These are phyloP conservation scores for Eptatretus burgeri DNA, from an alignment of 2,113 vertebrate species.

Conservation along the genomic window DNA sequence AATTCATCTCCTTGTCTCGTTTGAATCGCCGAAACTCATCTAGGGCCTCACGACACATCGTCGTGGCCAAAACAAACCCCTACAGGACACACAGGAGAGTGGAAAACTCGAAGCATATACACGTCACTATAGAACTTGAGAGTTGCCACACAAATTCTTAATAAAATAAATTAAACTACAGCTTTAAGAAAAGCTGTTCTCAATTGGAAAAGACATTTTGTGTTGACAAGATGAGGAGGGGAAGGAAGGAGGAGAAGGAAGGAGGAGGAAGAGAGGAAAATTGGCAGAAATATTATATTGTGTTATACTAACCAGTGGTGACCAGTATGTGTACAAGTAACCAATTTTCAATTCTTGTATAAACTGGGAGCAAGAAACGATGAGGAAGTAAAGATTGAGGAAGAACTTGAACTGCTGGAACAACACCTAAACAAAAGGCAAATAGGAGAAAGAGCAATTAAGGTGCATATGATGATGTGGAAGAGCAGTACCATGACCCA, in stretches of 20 bases:
- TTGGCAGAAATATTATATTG: slow-evolving; percentile 3
- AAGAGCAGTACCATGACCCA: no score
- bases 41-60: slow-evolving; percentile 53
- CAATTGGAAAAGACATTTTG: background rate
- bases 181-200: background rate
- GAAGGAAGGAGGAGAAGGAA: no score
- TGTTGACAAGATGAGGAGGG: background rate
- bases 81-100: slow-evolving; percentile 13
- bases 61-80: slow-evolving; percentile 73
- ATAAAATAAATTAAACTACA: no score
- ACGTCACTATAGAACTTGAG: no score
- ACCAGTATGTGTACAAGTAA: slow-evolving; percentile 97
- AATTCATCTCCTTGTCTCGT: slow-evolving; percentile 93
- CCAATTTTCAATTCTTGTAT: slow-evolving; percentile 70
- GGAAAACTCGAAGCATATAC: no score
- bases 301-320: slow-evolving; percentile 50
- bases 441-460: no score
- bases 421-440: slow-evolving; percentile 38
- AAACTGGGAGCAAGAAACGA: slow-evolving; percentile 92
- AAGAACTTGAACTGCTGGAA: slow-evolving; percentile 99
- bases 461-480: no score
- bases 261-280: background rate
- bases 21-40: slow-evolving; percentile 64
- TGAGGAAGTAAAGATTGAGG: slow-evolving; percentile 90
- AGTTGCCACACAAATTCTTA: no score